Conservation (phyloP, 2,113 vertebrate species). For the Stegastes partitus region DNA sequence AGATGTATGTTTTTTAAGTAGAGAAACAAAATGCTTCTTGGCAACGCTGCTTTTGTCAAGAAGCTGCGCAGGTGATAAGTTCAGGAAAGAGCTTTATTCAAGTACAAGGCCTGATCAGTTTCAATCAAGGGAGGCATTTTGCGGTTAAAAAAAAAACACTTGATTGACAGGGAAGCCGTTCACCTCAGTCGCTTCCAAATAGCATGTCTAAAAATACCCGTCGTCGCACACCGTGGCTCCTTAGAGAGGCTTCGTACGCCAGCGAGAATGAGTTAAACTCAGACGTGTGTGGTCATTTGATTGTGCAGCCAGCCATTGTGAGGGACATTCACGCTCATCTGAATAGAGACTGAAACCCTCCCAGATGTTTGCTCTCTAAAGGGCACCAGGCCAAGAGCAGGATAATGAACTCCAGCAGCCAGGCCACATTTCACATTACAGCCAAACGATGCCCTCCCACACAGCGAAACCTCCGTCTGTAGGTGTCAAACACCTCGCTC, state of each 20-base stretch:
- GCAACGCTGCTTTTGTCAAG: neutral
- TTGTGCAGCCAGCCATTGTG: slow-evolving; percentile 10
- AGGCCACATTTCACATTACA: slow-evolving; percentile 48
- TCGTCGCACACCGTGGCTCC: slow-evolving; percentile 15
- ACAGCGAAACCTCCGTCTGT: slow-evolving; percentile 30
- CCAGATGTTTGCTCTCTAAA: slow-evolving; percentile 15
- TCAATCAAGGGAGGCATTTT: slow-evolving; percentile 23
- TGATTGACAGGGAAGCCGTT: slow-evolving; percentile 6
- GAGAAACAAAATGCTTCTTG: slow-evolving; percentile 4
- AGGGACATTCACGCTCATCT: slow-evolving; percentile 23
- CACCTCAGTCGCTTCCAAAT: slow-evolving; percentile 35
- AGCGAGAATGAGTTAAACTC: slow-evolving; percentile 36
- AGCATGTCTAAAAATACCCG: slow-evolving; percentile 45
- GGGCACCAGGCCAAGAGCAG: slow-evolving; percentile 22
- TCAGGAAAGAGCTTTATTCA: slow-evolving; percentile 34
- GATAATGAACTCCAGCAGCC: slow-evolving; percentile 49
- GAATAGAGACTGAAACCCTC: slow-evolving; percentile 29
- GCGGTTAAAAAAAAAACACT: neutral
- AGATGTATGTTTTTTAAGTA: slow-evolving; percentile 32
- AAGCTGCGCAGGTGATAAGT: neutral
- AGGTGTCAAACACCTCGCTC: slow-evolving; percentile 14
- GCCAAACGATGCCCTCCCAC: slow-evolving; percentile 35
- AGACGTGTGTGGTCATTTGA: slow-evolving; percentile 39
- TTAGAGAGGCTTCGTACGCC: slow-evolving; percentile 5
- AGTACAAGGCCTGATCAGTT: slow-evolving; percentile 15